A percentile compares a stretch with the other conserved stretches of the same genome.
Evolutionary conservation across 2,113 vertebrate genomes (phyloP).

Genomic region (Nicator chloris): DNA sequence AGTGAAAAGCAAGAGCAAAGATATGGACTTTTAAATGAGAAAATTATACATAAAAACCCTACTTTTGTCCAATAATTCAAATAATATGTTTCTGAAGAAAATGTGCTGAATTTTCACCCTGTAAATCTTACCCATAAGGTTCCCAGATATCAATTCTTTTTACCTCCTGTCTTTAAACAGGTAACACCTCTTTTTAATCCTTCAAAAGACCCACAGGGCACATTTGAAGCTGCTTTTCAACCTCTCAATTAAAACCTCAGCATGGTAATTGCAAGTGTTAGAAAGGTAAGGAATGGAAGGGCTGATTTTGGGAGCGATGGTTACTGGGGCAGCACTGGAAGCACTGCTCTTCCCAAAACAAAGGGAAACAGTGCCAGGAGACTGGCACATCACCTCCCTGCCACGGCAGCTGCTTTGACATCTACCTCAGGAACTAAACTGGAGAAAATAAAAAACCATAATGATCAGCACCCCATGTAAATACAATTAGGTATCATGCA

Average conservation of each 20-base stretch:
- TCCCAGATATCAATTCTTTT: background rate
- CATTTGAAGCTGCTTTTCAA: background rate
- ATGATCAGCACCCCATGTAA: background rate
- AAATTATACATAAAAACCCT: background rate
- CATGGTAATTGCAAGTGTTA: background rate
- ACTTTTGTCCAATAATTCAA: background rate
- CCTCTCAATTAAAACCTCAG: background rate
- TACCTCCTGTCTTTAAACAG: background rate
- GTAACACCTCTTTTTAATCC: background rate
- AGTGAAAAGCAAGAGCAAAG: background rate
- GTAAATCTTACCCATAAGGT: background rate
- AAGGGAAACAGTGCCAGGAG: background rate
- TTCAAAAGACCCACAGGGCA: background rate
- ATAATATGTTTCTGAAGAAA: background rate
- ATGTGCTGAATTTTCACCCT: background rate
- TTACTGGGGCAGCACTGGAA: background rate
- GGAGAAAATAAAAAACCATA: background rate
- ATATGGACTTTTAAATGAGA: background rate
- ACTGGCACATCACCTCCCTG: background rate
- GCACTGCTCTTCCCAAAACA: background rate
- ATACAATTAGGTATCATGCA: background rate
- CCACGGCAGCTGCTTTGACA: background rate
- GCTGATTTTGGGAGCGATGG: fast-evolving
- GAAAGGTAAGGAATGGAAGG: background rate
- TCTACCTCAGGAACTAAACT: background rate